Evolutionary conservation across 1,140 invertebrate genomes (phyloP).

Genomic region (Panonychus citri): DNA sequence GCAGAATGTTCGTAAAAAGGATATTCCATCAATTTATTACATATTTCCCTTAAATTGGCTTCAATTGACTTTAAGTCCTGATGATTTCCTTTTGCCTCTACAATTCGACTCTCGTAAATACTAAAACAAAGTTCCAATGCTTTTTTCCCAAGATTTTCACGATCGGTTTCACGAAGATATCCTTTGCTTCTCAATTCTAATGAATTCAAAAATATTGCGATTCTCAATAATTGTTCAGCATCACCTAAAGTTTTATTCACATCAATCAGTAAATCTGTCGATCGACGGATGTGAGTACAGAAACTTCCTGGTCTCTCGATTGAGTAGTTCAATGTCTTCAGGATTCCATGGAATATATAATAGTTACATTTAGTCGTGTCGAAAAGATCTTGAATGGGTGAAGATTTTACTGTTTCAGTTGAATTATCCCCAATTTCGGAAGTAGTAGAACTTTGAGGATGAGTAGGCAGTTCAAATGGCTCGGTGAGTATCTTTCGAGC

Average conservation of each 20-base stretch:
- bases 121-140: neutral
- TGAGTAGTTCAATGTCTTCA: constrained; percentile 66
- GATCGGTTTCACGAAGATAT: constrained; percentile 15
- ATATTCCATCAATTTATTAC: neutral
- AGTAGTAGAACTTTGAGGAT: no score
- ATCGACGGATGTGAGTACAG: constrained; percentile 64
- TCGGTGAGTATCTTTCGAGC: constrained; percentile 2
- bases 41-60: neutral
- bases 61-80: neutral
- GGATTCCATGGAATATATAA: constrained; percentile 82
- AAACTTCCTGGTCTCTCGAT: constrained; percentile 77
- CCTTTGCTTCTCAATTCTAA: constrained; percentile 51
- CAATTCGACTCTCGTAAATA: neutral
- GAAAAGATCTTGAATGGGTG: neutral
- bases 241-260: constrained; percentile 52
- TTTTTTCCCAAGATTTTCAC: constrained; percentile 8
- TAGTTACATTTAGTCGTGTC: constrained; percentile 15
- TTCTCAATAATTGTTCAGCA: constrained; percentile 42
- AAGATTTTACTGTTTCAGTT: neutral
- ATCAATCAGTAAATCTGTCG: constrained; percentile 51
- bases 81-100: neutral
- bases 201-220: constrained; percentile 49
- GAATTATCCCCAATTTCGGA: no score
- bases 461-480: constrained; percentile 31
- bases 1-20: neutral